Conservation (phyloP, 2,797 vertebrate genomes). For the Podargus strigoides region DNA sequence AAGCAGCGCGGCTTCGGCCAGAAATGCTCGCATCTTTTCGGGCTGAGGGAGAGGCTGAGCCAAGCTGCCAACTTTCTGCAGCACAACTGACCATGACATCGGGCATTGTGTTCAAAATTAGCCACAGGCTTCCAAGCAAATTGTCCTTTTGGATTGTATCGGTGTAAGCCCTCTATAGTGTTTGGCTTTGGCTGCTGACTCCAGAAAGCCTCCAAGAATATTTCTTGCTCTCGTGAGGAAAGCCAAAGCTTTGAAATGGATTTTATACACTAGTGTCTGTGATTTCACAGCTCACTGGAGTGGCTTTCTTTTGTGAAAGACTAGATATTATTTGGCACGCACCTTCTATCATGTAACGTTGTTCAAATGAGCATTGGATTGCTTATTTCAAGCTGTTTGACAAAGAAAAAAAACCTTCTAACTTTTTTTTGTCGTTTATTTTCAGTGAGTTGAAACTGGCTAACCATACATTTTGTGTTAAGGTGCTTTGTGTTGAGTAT, state of each 20-base stretch:
- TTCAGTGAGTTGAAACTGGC: neutral
- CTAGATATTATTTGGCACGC: neutral
- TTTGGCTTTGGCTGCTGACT: constrained; percentile 52
- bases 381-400: neutral
- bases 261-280: neutral
- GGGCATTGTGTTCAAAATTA: constrained; percentile 71
- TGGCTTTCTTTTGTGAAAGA: neutral
- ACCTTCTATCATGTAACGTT: neutral
- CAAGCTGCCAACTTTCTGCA: constrained; percentile 67
- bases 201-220: constrained; percentile 14
- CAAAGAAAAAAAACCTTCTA: neutral
- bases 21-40: constrained; percentile 64
- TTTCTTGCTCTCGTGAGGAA: neutral
- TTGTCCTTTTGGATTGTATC: constrained; percentile 67
- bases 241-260: constrained; percentile 15
- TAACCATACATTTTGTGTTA: neutral
- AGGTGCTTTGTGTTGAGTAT: neutral
- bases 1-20: constrained; percentile 55
- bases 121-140: constrained; percentile 74
- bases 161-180: constrained; percentile 45
- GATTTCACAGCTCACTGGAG: constrained; percentile 4
- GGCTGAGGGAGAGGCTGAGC: constrained; percentile 50
- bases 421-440: neutral
- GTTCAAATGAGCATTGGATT: neutral
- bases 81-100: constrained; percentile 67